These are phyloP conservation scores for Drosophila planitibia DNA, from an alignment of 2,888 invertebrate species.

Conservation along the genomic window DNA sequence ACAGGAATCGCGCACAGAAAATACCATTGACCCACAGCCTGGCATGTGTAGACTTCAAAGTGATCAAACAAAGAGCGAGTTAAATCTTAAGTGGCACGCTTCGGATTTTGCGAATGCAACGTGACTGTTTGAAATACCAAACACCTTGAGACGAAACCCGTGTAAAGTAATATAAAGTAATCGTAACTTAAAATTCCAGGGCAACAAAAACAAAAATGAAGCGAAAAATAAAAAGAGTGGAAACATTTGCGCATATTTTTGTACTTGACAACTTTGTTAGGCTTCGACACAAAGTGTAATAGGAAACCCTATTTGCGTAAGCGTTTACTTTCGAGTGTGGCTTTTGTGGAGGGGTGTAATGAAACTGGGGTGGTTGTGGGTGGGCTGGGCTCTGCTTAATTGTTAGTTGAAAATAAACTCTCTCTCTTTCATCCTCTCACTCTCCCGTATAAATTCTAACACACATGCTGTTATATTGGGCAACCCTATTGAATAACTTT, in stretches of 20 bases:
- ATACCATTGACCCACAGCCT: conserved; percentile 10
- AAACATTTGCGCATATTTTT: conserved; percentile 60
- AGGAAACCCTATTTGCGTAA: conserved; percentile 78
- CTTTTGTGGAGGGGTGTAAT: background rate
- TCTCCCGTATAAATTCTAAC: background rate
- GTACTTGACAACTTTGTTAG: conserved; percentile 61
- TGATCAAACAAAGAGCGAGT: background rate
- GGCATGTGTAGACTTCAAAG: conserved; percentile 59
- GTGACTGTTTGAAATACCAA: conserved; percentile 68
- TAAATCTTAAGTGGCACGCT: conserved; percentile 23
- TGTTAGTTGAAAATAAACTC: conserved; percentile 48
- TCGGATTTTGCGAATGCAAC: conserved; percentile 55
- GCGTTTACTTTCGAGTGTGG: conserved; percentile 27
- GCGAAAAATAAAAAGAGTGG: background rate
- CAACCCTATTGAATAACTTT: conserved; percentile 7
- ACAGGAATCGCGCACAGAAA: conserved; percentile 15
- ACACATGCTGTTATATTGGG: conserved; percentile 3
- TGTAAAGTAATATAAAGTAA: conserved; percentile 18
- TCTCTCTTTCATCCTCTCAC: background rate
- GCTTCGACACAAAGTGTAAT: conserved; percentile 56
- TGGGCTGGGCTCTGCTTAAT: conserved; percentile 45
- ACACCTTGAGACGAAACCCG: conserved; percentile 50
- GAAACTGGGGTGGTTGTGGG: conserved; percentile 1
- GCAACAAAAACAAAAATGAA: background rate
- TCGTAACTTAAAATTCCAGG: conserved; percentile 15